Evolutionary conservation across 2,797 vertebrate genomes (phyloP), one percentile per base, ranked within the genome.

Genomic region (Parambassis ranga): DNA sequence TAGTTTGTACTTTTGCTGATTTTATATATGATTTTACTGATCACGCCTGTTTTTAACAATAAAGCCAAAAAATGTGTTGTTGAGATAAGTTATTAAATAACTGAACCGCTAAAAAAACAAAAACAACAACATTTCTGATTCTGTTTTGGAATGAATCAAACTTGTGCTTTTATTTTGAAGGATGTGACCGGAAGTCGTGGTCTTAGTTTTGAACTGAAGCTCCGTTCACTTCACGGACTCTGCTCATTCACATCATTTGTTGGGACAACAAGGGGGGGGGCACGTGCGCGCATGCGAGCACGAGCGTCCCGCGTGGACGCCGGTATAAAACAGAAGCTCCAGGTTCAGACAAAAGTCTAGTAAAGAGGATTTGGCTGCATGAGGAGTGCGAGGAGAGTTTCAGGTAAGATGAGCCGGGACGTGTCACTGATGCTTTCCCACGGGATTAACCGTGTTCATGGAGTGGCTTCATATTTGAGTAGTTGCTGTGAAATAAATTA

Each of bases 261-360:
- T n/a, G n/a, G n/a, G n/a, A n/a, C n/a, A 6, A 43, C n/a, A 10
- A 0, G 8, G 39, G 5, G 22, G 36, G 9, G 0, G 11, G 37
- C 66, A 22, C 68, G 44, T 31, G 74, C 67, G 55, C 64, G 42
- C 59, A 60, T 71, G 71, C 55, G 53, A 7, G 60, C 47, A 68
- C 47, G 44, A 36, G 42, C 15, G 0, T 7, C 24, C 15, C 60
- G 61, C 70, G 73, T 75, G 83, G 81, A 70, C 65, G 70, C 62
- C 52, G 44, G 60, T 90, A 90, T 91, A 89, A 87, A 90, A 85
- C 46, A 0, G 75, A 65, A 47, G 65, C 50, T 80, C 61, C 82
- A 86, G 75, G 46, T 81, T 67, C 46, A 64, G 44, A 86, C 77
- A 52, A 81, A 86, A 81, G 68, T 86, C 49, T 63, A 53, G 52